These are phyloP conservation scores for Stichopus horrens DNA, from an alignment of 53 echinoderm and acorn worm species.

Conservation along the genomic window DNA sequence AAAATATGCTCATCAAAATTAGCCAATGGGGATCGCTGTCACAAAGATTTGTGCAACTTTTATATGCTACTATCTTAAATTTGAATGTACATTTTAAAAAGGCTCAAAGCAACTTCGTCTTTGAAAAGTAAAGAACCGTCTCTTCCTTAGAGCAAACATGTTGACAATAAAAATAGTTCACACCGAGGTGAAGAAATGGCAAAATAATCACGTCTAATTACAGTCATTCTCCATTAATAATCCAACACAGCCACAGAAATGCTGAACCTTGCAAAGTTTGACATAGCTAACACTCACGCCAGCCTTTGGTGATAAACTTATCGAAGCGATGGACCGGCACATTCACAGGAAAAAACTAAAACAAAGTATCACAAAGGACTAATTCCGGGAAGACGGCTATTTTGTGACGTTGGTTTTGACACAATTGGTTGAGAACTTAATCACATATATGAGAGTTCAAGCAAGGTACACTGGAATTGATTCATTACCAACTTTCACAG, in stretches of 20 bases:
- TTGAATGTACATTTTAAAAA: no score
- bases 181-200: background rate
- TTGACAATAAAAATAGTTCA: background rate
- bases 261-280: background rate
- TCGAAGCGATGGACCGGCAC: background rate
- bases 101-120: no score
- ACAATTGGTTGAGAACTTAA: background rate
- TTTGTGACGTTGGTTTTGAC: background rate
- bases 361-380: background rate
- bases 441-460: background rate
- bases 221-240: background rate
- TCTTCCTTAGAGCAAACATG: no score
- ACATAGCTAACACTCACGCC: background rate
- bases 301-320: background rate
- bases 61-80: no score
- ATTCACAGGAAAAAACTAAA: background rate
- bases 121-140: no score
- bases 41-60: no score
- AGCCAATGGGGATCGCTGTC: no score
- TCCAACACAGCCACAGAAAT: no score
- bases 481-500: background rate
- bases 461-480: background rate
- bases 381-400: background rate
- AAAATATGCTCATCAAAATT: no score
- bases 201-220: background rate